These are phyloP conservation scores for Sphenodon punctatus DNA, from an alignment of 2,797 vertebrate species.

Conservation along the genomic window DNA sequence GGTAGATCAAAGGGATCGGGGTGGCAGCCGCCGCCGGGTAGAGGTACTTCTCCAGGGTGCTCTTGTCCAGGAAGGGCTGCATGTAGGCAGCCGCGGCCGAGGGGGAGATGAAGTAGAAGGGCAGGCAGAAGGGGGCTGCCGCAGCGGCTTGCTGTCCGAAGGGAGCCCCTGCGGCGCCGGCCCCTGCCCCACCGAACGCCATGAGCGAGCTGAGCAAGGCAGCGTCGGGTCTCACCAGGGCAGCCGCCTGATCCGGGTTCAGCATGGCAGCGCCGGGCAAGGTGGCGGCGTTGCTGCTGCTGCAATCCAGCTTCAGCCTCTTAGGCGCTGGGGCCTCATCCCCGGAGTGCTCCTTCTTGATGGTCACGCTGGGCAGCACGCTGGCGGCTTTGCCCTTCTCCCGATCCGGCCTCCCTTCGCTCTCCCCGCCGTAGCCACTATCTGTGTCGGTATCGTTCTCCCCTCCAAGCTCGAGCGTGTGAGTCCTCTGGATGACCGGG, in stretches of 20 bases:
- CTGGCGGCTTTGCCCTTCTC: slow-evolving; percentile 46
- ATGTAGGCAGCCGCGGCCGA: slow-evolving; percentile 89
- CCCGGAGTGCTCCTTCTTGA: slow-evolving; percentile 90
- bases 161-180: slow-evolving; percentile 67
- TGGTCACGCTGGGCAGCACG: slow-evolving; percentile 74
- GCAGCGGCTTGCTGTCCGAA: slow-evolving; percentile 81
- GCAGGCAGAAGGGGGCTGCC: slow-evolving; percentile 89
- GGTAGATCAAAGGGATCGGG: slow-evolving; percentile 88
- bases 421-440: slow-evolving; percentile 94
- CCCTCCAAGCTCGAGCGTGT: slow-evolving; percentile 78
- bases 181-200: slow-evolving; percentile 80
- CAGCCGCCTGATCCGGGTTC: slow-evolving; percentile 46
- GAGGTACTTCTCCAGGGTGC: slow-evolving; percentile 88
- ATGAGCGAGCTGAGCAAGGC: slow-evolving; percentile 89
- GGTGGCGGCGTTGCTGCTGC: slow-evolving; percentile 43
- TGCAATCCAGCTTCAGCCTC: slow-evolving; percentile 83
- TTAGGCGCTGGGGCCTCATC: slow-evolving; percentile 84
- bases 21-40: slow-evolving; percentile 78
- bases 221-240: slow-evolving; percentile 78
- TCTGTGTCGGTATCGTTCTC: slow-evolving; percentile 97
- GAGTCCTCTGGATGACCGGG: slow-evolving; percentile 96
- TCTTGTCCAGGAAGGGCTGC: slow-evolving; percentile 92
- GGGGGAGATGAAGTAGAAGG: slow-evolving; percentile 92
- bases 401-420: slow-evolving; percentile 79
- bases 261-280: background rate